These are phyloP conservation scores for Oxycera nigricornis DNA, from an alignment of 2,888 invertebrate species.

Conservation along the genomic window DNA sequence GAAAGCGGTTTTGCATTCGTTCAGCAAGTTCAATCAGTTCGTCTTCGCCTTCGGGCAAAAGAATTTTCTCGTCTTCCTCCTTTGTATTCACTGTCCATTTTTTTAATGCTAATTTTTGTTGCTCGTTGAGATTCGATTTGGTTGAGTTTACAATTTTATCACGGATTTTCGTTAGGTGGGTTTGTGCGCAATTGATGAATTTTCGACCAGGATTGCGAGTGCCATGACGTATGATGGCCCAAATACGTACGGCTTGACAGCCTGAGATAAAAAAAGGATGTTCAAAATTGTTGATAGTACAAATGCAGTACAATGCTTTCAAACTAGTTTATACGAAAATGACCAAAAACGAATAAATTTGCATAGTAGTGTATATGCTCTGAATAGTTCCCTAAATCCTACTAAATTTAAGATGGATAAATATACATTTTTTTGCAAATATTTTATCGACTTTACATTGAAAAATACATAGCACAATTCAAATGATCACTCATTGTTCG, in stretches of 20 bases:
- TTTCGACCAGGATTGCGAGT: constrained; percentile 74
- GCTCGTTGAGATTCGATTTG: constrained; percentile 63
- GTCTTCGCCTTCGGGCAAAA: constrained; percentile 77
- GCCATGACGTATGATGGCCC: constrained; percentile 80
- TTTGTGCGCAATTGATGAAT: constrained; percentile 65
- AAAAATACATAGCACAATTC: too few species aligned
- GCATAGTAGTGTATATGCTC: too few species aligned
- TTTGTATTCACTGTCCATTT: constrained; percentile 69
- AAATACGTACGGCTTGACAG: constrained; percentile 72
- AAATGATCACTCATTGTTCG: too few species aligned
- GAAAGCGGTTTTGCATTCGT: constrained; percentile 76
- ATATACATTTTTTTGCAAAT: too few species aligned
- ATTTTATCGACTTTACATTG: too few species aligned
- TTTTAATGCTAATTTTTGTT: constrained; percentile 60
- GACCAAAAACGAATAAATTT: too few species aligned
- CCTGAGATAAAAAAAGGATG: constrained; percentile 62
- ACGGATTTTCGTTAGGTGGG: constrained; percentile 65
- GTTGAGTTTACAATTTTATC: constrained; percentile 66
- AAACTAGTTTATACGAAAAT: too few species aligned
- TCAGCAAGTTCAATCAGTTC: constrained; percentile 77
- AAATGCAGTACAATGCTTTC: not conserved
- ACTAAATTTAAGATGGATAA: too few species aligned
- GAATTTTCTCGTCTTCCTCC: constrained; percentile 65
- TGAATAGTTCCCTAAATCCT: too few species aligned
- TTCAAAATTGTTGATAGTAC: too few species aligned